Percentiles rank a stretch among this genome's conserved stretches.
These are phyloP conservation scores for Andrena dorsata DNA, from an alignment of 2,888 invertebrate genomes.

Conservation along the genomic window DNA sequence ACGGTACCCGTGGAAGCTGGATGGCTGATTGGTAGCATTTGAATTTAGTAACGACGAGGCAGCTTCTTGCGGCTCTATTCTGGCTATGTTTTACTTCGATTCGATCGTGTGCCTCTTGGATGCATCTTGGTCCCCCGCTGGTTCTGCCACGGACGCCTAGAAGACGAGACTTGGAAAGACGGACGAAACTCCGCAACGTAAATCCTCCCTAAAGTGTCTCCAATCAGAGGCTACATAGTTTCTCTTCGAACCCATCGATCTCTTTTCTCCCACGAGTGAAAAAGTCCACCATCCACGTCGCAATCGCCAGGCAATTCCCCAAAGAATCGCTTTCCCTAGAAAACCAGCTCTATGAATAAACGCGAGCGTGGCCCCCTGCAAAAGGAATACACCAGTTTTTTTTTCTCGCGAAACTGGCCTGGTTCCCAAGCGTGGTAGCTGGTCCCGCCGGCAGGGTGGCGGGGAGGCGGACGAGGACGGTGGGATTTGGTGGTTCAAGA, in stretches of 20 bases:
- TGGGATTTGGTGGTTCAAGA: conserved; percentile 73
- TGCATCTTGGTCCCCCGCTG: neutral
- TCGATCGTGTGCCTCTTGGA: neutral
- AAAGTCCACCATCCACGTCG: neutral
- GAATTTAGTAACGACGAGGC: too few relatives aligned
- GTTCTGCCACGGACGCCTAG: too few relatives aligned
- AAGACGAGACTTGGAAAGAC: too few relatives aligned
- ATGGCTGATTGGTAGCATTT: too few relatives aligned
- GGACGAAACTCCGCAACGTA: too few relatives aligned
- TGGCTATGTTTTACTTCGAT: neutral
- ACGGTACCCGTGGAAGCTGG: too few relatives aligned
- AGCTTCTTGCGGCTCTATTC: too few relatives aligned
- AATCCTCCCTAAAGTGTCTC: too few relatives aligned
- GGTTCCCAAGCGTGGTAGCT: conserved; percentile 55
- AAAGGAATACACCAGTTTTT: conserved; percentile 57
- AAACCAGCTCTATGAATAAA: conserved; percentile 57
- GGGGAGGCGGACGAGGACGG: neutral
- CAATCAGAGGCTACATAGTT: too few relatives aligned
- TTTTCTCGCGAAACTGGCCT: conserved; percentile 53
- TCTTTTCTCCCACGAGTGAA: conserved; percentile 16
- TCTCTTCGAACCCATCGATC: neutral
- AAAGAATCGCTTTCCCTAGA: conserved; percentile 50
- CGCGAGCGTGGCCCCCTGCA: conserved; percentile 31
- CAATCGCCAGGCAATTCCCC: conserved; percentile 1
- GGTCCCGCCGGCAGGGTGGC: neutral